Conservation (phyloP, 2,888 invertebrate genomes). For the Stramonita haemastoma region DNA sequence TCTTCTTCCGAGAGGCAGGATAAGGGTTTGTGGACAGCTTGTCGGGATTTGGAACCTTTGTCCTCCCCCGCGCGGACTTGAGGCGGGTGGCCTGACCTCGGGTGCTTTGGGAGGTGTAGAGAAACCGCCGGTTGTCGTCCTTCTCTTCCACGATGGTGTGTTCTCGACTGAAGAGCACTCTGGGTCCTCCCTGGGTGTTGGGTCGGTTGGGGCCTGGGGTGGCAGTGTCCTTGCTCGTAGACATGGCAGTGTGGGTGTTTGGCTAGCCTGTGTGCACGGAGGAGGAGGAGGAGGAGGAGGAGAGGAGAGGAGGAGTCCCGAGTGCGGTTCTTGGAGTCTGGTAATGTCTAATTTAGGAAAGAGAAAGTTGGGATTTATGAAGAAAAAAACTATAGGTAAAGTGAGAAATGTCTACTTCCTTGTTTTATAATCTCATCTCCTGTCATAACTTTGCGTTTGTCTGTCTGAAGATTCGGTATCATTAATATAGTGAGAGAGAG, state of each 20-base stretch:
- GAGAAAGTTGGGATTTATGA: too few relatives aligned
- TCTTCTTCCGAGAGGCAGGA: slow-evolving; percentile 24
- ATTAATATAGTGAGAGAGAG: too few relatives aligned
- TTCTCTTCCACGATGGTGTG: slow-evolving; percentile 32
- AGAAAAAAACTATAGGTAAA: too few relatives aligned
- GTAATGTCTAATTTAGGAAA: too few relatives aligned
- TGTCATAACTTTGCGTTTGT: too few relatives aligned
- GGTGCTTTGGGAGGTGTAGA: slow-evolving; percentile 6
- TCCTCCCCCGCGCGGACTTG: slow-evolving; percentile 23
- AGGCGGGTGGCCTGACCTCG: not conserved
- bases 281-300: not conserved
- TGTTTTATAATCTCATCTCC: too few relatives aligned
- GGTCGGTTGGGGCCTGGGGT: slow-evolving; percentile 2
- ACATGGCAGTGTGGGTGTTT: not conserved
- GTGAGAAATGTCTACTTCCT: too few relatives aligned
- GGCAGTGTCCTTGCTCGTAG: not conserved
- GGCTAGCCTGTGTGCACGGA: too few relatives aligned
- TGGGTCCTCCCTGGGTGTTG: slow-evolving; percentile 14
- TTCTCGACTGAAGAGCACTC: slow-evolving; percentile 24
- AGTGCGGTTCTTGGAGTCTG: not conserved
- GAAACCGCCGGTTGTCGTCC: not conserved
- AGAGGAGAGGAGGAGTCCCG: not conserved
- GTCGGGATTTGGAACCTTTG: not conserved
- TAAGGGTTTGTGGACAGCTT: not conserved
- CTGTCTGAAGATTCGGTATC: too few relatives aligned